phyloP scores from a whole-genome alignment of 2,888 invertebrate genomes.

The Himalopsyche kuldschensis region DNA sequence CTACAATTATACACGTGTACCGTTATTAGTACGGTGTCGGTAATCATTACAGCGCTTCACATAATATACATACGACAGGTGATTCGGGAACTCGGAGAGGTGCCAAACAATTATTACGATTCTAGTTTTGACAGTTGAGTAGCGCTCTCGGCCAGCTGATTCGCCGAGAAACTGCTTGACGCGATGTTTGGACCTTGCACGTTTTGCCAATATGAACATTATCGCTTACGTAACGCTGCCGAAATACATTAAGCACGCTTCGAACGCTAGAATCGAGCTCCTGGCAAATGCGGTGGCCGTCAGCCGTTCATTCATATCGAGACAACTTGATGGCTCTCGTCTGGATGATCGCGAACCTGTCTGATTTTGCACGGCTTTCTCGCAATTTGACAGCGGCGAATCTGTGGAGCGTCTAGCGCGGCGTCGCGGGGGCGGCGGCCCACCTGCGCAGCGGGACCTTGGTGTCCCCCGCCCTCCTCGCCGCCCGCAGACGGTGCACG shows the following conservation, averaged over 20 bases:
- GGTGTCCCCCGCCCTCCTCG: not conserved
- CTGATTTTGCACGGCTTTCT: not conserved
- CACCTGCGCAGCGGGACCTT: slow-evolving; percentile 15
- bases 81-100: not conserved
- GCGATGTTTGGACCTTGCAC: not conserved
- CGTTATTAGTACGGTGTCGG: too few relatives aligned
- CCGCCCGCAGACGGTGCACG: slow-evolving; percentile 20
- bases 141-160: not conserved
- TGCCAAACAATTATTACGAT: not conserved
- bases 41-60: not conserved
- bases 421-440: not conserved
- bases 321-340: not conserved
- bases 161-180: not conserved
- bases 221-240: not conserved
- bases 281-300: not conserved
- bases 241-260: not conserved
- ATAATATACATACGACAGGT: not conserved
- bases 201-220: not conserved
- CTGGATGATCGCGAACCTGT: not conserved
- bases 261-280: not conserved
- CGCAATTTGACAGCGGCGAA: not conserved
- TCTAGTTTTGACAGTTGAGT: not conserved
- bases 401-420: not conserved
- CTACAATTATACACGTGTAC: too few relatives aligned
- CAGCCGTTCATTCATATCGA: not conserved